phyloP scores from a whole-genome alignment of 2,113 vertebrate species.

The Osmerus mordax region DNA sequence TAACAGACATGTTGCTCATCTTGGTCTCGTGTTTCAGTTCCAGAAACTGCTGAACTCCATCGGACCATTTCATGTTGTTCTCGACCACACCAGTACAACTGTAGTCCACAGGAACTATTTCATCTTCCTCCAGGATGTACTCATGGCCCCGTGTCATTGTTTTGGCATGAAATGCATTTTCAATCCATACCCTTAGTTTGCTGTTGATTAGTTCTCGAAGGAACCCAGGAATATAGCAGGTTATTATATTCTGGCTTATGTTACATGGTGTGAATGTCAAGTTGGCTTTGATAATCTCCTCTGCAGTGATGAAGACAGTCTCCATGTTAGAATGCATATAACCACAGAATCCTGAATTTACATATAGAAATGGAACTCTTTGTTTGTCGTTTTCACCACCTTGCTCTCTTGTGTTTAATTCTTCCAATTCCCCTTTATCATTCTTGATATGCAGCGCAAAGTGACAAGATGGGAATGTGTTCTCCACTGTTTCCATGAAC shows the following conservation, averaged over 20 bases:
- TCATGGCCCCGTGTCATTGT: conserved; percentile 44
- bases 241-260: background rate
- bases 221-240: conserved; percentile 45
- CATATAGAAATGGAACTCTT: conserved; percentile 21
- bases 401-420: no score
- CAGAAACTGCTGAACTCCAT: conserved; percentile 71
- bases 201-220: conserved; percentile 42
- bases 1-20: conserved; percentile 52
- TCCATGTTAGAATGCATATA: conserved; percentile 23
- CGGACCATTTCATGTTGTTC: conserved; percentile 54
- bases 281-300: conserved; percentile 6
- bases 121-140: conserved; percentile 50
- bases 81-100: conserved; percentile 65
- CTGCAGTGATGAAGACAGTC: background rate
- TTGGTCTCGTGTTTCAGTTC: conserved; percentile 63
- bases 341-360: conserved; percentile 31
- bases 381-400: background rate
- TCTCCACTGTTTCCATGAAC: conserved; percentile 31
- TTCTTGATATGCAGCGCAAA: conserved; percentile 29
- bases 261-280: conserved; percentile 41
- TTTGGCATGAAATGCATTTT: conserved; percentile 59
- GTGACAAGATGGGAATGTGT: conserved; percentile 26
- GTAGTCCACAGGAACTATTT: conserved; percentile 64
- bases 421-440: background rate
- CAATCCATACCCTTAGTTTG: conserved; percentile 55